Conservation (phyloP, 2,888 invertebrate species). For the Amorpha juglandis region DNA sequence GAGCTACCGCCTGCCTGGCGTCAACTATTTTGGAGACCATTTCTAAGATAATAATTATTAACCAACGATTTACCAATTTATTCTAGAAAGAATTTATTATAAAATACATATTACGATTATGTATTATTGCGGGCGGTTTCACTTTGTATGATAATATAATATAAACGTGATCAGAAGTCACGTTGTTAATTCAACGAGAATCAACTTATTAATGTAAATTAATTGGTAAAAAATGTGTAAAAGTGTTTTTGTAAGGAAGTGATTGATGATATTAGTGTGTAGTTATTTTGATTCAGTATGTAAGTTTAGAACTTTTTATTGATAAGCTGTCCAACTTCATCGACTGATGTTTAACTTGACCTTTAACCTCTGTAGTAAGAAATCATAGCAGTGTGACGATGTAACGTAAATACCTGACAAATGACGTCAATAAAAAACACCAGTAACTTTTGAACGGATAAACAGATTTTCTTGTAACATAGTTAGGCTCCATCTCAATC, state of each 20-base stretch:
- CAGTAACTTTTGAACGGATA: too few species aligned
- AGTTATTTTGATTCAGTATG: not conserved
- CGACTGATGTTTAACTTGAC: too few species aligned
- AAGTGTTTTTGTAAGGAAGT: not conserved
- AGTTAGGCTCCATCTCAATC: too few species aligned
- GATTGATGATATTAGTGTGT: conserved; percentile 3
- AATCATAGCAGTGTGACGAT: too few species aligned
- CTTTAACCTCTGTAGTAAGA: too few species aligned
- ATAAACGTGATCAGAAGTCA: conserved; percentile 37
- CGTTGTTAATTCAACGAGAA: conserved; percentile 29
- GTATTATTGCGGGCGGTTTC: conserved; percentile 32
- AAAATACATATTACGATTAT: conserved; percentile 26
- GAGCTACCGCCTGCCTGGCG: too few species aligned
- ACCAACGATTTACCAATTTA: not conserved
- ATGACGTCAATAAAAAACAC: too few species aligned
- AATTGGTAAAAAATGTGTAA: conserved; percentile 9
- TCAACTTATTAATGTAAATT: not conserved
- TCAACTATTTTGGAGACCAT: too few species aligned
- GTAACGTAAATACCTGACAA: too few species aligned
- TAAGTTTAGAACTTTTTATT: not conserved
- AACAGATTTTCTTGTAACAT: too few species aligned
- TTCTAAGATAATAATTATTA: not conserved
- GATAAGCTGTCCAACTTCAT: too few species aligned
- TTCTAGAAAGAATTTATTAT: not conserved
- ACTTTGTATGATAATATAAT: conserved; percentile 27